Base-by-base conservation (phyloP, 2,113 vertebrate genomes). In the Cricetomys ansorgei region DNA sequence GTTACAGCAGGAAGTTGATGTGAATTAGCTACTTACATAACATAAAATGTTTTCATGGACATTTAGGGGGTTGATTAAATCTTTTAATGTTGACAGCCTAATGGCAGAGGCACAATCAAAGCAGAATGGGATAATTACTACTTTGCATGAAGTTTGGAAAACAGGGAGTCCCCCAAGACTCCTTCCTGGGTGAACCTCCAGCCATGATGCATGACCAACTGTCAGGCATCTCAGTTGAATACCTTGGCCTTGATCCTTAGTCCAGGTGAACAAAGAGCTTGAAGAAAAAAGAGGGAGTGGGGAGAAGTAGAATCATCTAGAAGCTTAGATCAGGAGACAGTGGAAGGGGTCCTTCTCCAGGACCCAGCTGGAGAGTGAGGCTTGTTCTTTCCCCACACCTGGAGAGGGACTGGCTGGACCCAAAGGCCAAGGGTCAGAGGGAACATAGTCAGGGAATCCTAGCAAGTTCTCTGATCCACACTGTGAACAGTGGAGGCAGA, bases 1-100 rank as follows among this genome's bases (percentile, higher is more conserved):
- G 83, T 76, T 37, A 31, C 8, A 88, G 27, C 88, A 89, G 69
- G 94, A 95, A 97, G 88, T 53, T 75, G 72, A 19, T 55, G 23
- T 34, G 29, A 87, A 69, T 80, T 64, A 53, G 57, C 67, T 70
- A 19, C 29, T 7, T 69, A 77, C 50, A 84, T 55, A 37, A 64
- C n/a, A 6, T 77, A 48, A 57, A 48, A 31, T 59, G 3, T 77
- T 87, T 95, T 43, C 77, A 93, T 72, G 29, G 65, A 75, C n/a
- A 64, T 75, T 31, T 81, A 40, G 27, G 21, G 62, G 31, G 50
- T 65, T 55, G 17, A 72, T 77, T 85, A n/a, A 69, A 55, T 55
- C 53, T 87, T 62, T 92, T 65, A 43, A 55, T 48, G 19, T 67
- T 90, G 85, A 55, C 31, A 80, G 76, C 88, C 70, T 91, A 45